Evolutionary conservation across 2,888 invertebrate species (phyloP).

Genomic region (Lithophane ornitopus): DNA sequence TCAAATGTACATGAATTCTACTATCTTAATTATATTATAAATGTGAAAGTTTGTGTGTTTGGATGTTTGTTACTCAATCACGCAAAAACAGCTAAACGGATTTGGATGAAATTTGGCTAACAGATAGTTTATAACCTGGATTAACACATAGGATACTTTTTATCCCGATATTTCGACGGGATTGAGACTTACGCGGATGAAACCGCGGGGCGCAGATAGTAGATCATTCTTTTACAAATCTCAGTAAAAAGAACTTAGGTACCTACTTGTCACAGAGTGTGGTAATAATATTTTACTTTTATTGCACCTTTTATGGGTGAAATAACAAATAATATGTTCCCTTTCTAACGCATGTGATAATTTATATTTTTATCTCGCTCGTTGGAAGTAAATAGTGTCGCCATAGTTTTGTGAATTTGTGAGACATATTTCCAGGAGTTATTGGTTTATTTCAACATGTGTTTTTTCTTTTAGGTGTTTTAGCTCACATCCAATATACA

Average conservation of each 20-base stretch:
- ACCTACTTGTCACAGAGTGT: slow-evolving; percentile 35
- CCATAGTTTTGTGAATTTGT: slow-evolving; percentile 26
- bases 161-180: too few relatives aligned
- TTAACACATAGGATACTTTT: too few relatives aligned
- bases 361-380: slow-evolving; percentile 37
- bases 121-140: too few relatives aligned
- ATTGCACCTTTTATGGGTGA: slow-evolving; percentile 54
- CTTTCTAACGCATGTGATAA: slow-evolving; percentile 26
- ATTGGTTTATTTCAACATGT: background rate
- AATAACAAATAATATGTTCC: slow-evolving; percentile 59
- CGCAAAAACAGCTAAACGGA: too few relatives aligned
- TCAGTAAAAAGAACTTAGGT: slow-evolving; percentile 8
- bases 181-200: too few relatives aligned
- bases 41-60: too few relatives aligned
- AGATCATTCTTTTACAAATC: slow-evolving; percentile 31
- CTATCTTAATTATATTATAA: too few relatives aligned
- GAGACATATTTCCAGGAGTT: slow-evolving; percentile 12
- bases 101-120: too few relatives aligned
- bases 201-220: too few relatives aligned
- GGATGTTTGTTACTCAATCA: too few relatives aligned
- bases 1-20: too few relatives aligned
- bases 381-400: slow-evolving; percentile 22
- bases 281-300: slow-evolving; percentile 62
- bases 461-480: background rate
- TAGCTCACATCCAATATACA: background rate